Evolutionary conservation across 2,888 invertebrate genomes (phyloP).

Genomic region (Cacoxenus indagator): DNA sequence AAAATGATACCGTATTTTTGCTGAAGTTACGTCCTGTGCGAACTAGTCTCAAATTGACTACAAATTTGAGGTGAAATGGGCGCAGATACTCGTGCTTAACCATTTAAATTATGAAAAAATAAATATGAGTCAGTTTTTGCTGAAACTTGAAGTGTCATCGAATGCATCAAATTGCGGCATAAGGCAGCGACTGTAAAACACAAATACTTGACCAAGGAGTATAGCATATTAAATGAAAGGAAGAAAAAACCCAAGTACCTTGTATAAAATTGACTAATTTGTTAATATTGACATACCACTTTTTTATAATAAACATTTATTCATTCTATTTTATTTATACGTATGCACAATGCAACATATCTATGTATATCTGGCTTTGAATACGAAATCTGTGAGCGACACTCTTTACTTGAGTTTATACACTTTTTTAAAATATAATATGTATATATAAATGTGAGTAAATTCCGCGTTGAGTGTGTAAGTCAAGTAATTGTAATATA

Average conservation of each 20-base stretch:
- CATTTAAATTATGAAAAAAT: too few relatives aligned
- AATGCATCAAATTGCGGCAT: too few relatives aligned
- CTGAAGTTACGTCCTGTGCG: too few relatives aligned
- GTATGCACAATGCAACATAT: background rate
- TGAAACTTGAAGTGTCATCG: too few relatives aligned
- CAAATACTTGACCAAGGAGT: slow-evolving; percentile 15
- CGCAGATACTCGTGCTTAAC: too few relatives aligned
- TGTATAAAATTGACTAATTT: slow-evolving; percentile 55
- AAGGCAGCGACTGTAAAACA: background rate
- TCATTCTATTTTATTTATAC: background rate
- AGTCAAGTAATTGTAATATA: background rate
- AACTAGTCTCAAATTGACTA: too few relatives aligned
- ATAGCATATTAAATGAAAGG: slow-evolving; percentile 41
- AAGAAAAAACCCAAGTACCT: slow-evolving; percentile 54
- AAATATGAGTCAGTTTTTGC: too few relatives aligned
- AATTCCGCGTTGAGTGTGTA: slow-evolving; percentile 5
- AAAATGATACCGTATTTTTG: too few relatives aligned
- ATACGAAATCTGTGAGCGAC: background rate
- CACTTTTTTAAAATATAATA: too few relatives aligned
- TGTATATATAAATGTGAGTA: background rate
- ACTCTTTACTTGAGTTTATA: background rate
- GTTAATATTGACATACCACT: slow-evolving; percentile 23
- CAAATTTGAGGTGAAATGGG: too few relatives aligned
- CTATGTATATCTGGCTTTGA: background rate
- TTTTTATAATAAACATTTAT: slow-evolving; percentile 6